These are phyloP conservation scores for Gasterosteus aculeatus DNA, from an alignment of 2,113 vertebrate species.

Conservation along the genomic window DNA sequence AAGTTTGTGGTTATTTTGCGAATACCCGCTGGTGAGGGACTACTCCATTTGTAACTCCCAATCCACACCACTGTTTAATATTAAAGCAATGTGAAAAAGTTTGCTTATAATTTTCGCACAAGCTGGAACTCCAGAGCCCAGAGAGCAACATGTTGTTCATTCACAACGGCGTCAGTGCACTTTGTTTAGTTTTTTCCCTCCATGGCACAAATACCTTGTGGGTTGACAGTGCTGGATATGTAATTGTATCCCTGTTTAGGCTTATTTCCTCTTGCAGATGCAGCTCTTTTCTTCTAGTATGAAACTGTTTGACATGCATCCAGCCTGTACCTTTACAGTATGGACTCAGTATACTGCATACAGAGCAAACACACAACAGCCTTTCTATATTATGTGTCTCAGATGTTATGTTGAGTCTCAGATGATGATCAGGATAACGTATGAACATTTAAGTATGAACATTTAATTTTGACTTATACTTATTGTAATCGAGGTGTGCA, in stretches of 20 bases:
- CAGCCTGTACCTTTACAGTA: neutral
- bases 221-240: neutral
- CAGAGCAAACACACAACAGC: neutral
- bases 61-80: constrained; percentile 40
- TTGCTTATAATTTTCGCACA: neutral
- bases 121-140: constrained; percentile 9
- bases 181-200: neutral
- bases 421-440: neutral
- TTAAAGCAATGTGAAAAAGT: constrained; percentile 39
- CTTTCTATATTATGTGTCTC: neutral
- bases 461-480: neutral
- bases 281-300: neutral
- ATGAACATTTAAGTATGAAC: neutral
- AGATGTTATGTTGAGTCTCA: neutral
- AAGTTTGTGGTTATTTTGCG: constrained; percentile 16
- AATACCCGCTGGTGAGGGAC: constrained; percentile 23
- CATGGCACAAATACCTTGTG: constrained; percentile 7
- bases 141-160: neutral
- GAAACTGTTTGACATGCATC: neutral
- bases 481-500: neutral
- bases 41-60: constrained; percentile 39
- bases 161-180: constrained; percentile 2
- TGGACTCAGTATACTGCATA: neutral
- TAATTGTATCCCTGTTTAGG: constrained; percentile 9
- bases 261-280: constrained; percentile 3